A percentile compares a stretch with the other conserved stretches of the same genome.
Conservation (phyloP, 2,797 vertebrate genomes). For the Cryptoblepharus egeriae region DNA sequence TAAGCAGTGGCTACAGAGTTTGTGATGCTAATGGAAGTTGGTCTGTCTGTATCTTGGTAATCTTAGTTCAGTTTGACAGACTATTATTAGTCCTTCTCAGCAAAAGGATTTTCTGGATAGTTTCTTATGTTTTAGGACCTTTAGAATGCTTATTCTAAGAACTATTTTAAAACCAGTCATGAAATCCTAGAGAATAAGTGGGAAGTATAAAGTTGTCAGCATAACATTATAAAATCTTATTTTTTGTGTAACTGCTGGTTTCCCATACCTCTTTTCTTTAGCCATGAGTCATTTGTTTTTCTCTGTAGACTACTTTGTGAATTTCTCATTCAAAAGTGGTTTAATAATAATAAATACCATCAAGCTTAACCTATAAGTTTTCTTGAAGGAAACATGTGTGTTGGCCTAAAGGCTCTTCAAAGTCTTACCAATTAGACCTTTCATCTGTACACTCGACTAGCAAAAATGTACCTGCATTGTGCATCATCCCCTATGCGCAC, state of each 20-base stretch:
- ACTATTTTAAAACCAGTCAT: background rate
- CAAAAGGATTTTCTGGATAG: background rate
- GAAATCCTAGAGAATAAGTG: background rate
- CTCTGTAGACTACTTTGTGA: no score
- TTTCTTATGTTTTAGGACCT: background rate
- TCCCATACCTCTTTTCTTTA: background rate
- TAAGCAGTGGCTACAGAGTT: background rate
- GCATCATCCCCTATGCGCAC: no score
- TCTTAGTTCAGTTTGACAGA: background rate
- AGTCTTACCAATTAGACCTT: background rate
- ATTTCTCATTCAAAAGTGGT: no score
- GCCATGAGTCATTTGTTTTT: no score
- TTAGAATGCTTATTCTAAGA: background rate
- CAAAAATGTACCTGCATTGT: no score
- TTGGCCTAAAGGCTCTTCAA: background rate
- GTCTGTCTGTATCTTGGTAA: conserved; percentile 11
- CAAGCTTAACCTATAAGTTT: conserved; percentile 42
- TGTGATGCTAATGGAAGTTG: background rate
- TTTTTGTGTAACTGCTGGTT: background rate
- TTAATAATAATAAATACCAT: no score
- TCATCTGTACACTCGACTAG: no score
- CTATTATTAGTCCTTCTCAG: conserved; percentile 19
- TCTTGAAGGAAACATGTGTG: conserved; percentile 17
- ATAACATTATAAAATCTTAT: background rate
- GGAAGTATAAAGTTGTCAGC: conserved; percentile 13